phyloP scores from a whole-genome alignment of 2,113 vertebrate species.

The Penelope pileata region DNA sequence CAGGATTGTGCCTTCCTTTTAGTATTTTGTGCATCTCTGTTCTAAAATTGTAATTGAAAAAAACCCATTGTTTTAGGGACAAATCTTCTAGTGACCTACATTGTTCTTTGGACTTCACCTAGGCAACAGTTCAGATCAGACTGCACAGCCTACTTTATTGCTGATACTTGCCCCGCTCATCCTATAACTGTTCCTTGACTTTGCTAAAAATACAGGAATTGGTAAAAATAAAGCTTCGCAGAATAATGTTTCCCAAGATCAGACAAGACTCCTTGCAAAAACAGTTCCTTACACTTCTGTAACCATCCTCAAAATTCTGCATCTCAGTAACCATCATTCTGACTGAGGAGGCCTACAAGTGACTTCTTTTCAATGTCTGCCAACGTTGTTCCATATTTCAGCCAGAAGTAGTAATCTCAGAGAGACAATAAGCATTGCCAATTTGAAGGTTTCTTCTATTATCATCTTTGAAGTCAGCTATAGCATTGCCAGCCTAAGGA shows the following conservation, averaged over 20 bases:
- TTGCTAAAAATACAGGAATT: neutral
- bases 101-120: slow-evolving; percentile 38
- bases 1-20: neutral
- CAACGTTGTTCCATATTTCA: neutral
- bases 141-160: slow-evolving; percentile 27
- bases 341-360: neutral
- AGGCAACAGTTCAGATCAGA: slow-evolving; percentile 45
- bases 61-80: neutral
- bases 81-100: neutral
- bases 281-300: neutral
- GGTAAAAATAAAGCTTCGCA: neutral
- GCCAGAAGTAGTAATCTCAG: neutral
- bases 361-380: neutral
- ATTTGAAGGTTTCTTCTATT: neutral
- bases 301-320: neutral
- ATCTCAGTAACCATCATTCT: neutral
- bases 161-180: neutral
- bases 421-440: neutral
- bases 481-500: neutral
- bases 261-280: neutral
- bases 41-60: neutral
- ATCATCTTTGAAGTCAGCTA: neutral
- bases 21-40: neutral
- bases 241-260: neutral
- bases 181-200: slow-evolving; percentile 9